phyloP scores from a whole-genome alignment of 2,113 vertebrate species.

The Numenius arquata region DNA sequence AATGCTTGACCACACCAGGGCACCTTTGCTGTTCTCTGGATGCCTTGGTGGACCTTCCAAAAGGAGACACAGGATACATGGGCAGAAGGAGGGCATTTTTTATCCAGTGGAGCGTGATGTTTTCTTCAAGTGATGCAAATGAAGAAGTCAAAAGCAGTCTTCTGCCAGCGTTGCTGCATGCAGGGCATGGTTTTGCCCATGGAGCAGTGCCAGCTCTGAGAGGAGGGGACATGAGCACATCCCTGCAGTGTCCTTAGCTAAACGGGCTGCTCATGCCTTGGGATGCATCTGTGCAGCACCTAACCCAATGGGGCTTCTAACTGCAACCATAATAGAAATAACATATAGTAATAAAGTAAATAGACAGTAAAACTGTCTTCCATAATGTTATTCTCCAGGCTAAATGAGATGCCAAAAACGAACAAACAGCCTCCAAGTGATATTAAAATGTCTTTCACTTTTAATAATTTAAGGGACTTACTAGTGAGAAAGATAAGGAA shows the following conservation, averaged over 20 bases:
- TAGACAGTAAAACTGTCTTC: slow-evolving; percentile 55
- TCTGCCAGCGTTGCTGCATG: not conserved
- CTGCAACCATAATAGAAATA: not conserved
- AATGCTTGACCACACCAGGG: not conserved
- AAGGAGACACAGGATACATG: not conserved
- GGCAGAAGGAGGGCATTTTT: not conserved
- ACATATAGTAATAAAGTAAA: slow-evolving; percentile 34
- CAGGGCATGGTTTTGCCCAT: not conserved
- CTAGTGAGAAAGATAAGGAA: slow-evolving; percentile 25
- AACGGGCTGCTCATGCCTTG: not conserved
- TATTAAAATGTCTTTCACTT: slow-evolving; percentile 47
- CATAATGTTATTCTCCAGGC: slow-evolving; percentile 33
- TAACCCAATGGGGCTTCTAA: slow-evolving; percentile 15
- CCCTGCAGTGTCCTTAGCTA: not conserved
- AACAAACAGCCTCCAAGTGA: slow-evolving; percentile 40
- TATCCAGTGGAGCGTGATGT: not conserved
- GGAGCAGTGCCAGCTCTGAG: not conserved
- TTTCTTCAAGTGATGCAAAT: not conserved
- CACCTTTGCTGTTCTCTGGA: not conserved
- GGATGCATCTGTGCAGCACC: slow-evolving; percentile 1
- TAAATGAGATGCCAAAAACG: slow-evolving; percentile 47
- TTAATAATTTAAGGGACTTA: slow-evolving; percentile 44
- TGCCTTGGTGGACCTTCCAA: not conserved
- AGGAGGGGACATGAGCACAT: not conserved
- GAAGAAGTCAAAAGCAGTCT: not conserved